Base-by-base conservation (phyloP, 2,113 vertebrate genomes). In the Cheilinus undulatus region DNA sequence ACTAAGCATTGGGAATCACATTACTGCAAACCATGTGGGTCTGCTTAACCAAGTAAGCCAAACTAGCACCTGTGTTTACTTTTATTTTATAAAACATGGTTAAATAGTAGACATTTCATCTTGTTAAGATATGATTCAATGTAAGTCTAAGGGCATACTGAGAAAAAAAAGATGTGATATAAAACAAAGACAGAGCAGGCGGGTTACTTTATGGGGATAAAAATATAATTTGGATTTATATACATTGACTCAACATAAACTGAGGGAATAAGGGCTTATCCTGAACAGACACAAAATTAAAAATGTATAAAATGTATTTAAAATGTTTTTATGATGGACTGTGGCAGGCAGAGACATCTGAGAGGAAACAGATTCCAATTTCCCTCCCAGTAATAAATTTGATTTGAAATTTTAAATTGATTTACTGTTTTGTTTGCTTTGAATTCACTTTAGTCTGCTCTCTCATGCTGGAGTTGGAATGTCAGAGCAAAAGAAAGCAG, bases 221-320 rank as follows among this genome's bases (percentile, higher is more conserved):
- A 13, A 8, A 19, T 6, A 32, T 19, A 1, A 54, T 42, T 45
- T 11, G 7, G 8, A 32, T 23, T 42, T 43, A 17, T 15, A 19
- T 17, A 36, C 54, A 43, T 34, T 6, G 3, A 13, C 34, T 73
- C 69, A 32, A 51, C 8, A 9, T 80, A 49, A 61, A 48, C 77
- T 52, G 20, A 28, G 30, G 36, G 36, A 64, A 62, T 36, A 14
- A 23, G 30, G 17, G 13, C n/a, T 56, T 46, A 28, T 52, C 69
- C 3, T 69, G 23, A 66, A 70, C 64, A 76, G 79, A n/a, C 49
- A 42, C 62, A 30, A 10, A 38, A 42, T 68, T 54, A 3, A 15
- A 28, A 54, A 60, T 64, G 24, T 23, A 40, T 20, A 19, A 76
- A 78, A 69, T 57, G 30, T 46, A 69, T 73, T 84, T 56, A 68